Evolutionary conservation across 2,888 invertebrate species (phyloP).

Genomic region (Miltochrista miniata): DNA sequence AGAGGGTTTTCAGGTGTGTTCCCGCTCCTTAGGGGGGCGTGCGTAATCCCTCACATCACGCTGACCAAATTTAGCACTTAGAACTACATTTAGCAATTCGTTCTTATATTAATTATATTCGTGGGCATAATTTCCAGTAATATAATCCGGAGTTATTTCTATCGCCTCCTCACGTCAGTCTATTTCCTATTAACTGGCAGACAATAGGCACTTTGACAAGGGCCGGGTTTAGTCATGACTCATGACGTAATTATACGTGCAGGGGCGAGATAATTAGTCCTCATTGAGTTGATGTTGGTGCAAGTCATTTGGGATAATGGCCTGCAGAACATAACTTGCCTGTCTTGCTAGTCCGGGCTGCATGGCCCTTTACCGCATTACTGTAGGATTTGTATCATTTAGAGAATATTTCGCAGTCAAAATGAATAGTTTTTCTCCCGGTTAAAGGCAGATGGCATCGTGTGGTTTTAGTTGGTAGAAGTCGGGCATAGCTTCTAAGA

Average conservation of each 20-base stretch:
- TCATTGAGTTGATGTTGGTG: conserved; percentile 40
- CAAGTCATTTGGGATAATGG: conserved; percentile 42
- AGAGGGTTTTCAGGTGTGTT: no score
- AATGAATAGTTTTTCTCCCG: no score
- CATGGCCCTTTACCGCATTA: no score
- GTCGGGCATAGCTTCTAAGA: no score
- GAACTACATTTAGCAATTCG: conserved; percentile 4
- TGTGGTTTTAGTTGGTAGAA: no score
- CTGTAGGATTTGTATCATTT: no score
- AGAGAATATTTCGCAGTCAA: no score
- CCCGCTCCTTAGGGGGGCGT: no score
- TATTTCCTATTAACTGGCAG: conserved; percentile 36
- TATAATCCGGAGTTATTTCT: conserved; percentile 33
- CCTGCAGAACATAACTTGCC: conserved; percentile 14
- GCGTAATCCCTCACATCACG: no score
- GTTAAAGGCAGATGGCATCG: no score
- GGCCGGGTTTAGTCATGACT: conserved; percentile 27
- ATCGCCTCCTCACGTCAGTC: conserved; percentile 31
- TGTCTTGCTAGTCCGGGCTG: conserved; percentile 17
- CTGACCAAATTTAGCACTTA: no score
- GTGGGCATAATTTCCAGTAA: conserved; percentile 27
- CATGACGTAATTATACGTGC: conserved; percentile 46
- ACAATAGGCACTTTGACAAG: conserved; percentile 33
- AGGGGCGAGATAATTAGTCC: conserved; percentile 48
- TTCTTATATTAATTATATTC: conserved; percentile 16